Conservation (phyloP, 2,113 vertebrate species). For the Poeciliopsis occidentalis region DNA sequence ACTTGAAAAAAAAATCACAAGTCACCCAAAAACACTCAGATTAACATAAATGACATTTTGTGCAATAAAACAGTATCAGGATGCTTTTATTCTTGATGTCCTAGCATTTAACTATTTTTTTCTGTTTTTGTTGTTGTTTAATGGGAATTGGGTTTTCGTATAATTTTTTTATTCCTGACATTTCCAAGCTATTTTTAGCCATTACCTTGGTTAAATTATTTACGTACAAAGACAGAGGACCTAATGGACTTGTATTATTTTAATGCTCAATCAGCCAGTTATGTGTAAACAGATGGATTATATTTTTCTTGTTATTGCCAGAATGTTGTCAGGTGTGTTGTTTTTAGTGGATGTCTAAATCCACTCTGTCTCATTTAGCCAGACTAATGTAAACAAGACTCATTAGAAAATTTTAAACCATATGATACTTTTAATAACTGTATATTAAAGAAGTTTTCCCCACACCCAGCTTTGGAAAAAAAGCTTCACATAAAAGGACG, state of each 20-base stretch:
- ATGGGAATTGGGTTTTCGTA: too few species aligned
- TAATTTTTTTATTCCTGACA: too few species aligned
- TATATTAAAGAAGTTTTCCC: conserved; percentile 26
- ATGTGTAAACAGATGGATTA: too few species aligned
- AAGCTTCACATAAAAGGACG: conserved; percentile 19
- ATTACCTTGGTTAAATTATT: background rate
- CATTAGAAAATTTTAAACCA: conserved; percentile 34
- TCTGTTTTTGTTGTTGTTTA: too few species aligned
- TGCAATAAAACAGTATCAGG: background rate
- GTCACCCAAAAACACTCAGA: conserved; percentile 10
- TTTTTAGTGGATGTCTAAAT: too few species aligned
- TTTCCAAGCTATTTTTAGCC: too few species aligned
- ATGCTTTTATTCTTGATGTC: background rate
- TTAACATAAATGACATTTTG: conserved; percentile 17
- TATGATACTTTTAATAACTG: conserved; percentile 26
- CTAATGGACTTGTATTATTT: too few species aligned
- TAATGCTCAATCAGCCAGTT: too few species aligned
- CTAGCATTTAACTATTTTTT: background rate
- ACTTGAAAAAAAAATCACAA: conserved; percentile 16
- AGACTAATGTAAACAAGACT: conserved; percentile 46
- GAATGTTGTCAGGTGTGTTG: too few species aligned
- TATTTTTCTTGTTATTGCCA: too few species aligned
- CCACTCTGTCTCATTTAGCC: background rate
- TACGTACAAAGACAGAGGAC: background rate
- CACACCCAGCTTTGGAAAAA: conserved; percentile 3